These are phyloP conservation scores for Eubasilissa regina DNA, from an alignment of 1,140 invertebrate genomes.

Conservation along the genomic window DNA sequence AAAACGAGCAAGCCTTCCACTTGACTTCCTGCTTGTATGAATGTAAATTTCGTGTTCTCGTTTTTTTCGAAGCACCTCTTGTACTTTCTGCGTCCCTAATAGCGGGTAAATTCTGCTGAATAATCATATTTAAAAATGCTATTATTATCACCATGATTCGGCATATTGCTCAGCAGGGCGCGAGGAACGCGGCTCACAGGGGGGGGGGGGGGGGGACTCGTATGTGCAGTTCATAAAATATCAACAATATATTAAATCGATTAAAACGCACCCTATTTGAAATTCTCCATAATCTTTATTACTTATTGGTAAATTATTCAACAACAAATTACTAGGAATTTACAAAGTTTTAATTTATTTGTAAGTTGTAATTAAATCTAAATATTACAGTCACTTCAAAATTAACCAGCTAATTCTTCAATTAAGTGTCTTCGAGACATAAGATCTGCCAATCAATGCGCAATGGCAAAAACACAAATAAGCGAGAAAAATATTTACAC, in stretches of 20 bases:
- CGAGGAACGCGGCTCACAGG: neutral
- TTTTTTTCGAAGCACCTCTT: slow-evolving; percentile 39
- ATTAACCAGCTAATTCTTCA: too few species aligned
- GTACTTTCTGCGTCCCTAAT: slow-evolving; percentile 36
- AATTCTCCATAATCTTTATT: too few species aligned
- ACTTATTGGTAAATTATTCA: too few species aligned
- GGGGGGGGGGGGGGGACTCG: neutral
- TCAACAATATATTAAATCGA: slow-evolving; percentile 10
- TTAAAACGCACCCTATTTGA: too few species aligned
- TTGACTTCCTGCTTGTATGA: slow-evolving; percentile 24
- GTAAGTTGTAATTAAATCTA: too few species aligned
- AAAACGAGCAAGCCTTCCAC: neutral
- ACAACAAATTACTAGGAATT: too few species aligned
- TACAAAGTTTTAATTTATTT: too few species aligned
- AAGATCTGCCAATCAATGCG: too few species aligned
- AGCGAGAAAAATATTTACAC: too few species aligned
- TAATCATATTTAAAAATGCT: slow-evolving; percentile 61
- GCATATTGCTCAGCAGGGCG: neutral
- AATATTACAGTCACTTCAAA: too few species aligned
- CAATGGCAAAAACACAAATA: too few species aligned
- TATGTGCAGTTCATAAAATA: slow-evolving; percentile 33
- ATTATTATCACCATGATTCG: slow-evolving; percentile 54
- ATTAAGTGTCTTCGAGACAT: too few species aligned
- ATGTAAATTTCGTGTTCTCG: slow-evolving; percentile 34
- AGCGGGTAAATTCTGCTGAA: slow-evolving; percentile 56